These are phyloP conservation scores for Gallinago media DNA, from an alignment of 2,113 vertebrate species.

Conservation along the genomic window DNA sequence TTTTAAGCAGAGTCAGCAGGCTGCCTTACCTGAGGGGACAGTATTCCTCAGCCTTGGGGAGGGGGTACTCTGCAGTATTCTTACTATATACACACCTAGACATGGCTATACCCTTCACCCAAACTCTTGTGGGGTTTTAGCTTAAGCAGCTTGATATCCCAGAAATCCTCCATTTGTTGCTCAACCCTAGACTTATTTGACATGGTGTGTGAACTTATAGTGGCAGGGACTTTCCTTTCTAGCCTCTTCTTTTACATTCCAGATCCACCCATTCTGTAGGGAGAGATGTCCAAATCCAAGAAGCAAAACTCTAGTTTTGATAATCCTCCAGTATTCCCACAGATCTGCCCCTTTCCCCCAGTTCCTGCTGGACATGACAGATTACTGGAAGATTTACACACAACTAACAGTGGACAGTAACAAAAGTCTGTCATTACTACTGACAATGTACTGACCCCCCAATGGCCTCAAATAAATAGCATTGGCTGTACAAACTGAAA, in stretches of 20 bases:
- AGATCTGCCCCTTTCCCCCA: background rate
- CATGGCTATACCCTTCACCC: background rate
- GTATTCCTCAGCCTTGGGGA: background rate
- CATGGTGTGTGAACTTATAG: background rate
- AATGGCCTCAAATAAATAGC: background rate
- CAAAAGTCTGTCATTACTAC: background rate
- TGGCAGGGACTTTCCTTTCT: background rate
- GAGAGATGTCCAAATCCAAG: background rate
- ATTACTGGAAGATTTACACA: background rate
- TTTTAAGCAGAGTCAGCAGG: background rate
- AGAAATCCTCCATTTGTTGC: background rate
- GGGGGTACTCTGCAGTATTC: background rate
- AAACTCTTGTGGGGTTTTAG: background rate
- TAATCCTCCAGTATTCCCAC: background rate
- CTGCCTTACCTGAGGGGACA: background rate
- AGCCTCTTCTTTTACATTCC: background rate
- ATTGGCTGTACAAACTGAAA: background rate
- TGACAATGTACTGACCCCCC: background rate
- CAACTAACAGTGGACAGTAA: background rate
- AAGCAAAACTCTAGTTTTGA: background rate
- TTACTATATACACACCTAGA: background rate
- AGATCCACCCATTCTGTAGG: background rate
- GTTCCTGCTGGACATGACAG: background rate
- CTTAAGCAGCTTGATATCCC: background rate
- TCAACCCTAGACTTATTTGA: background rate